phyloP scores from a whole-genome alignment of 2,113 vertebrate species.

The Euleptes europaea region DNA sequence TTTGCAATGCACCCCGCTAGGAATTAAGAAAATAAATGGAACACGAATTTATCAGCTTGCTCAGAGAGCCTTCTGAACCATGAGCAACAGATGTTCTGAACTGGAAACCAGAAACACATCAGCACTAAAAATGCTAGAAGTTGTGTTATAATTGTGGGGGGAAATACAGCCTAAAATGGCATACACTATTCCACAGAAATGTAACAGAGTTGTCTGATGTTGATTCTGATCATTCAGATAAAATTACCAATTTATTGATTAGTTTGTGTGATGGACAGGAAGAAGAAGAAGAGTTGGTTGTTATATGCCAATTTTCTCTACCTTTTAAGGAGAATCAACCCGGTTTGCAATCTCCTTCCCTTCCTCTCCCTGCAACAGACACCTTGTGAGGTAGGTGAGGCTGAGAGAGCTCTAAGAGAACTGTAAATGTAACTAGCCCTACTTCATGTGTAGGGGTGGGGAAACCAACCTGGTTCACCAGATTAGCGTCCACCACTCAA shows the following conservation, averaged over 20 bases:
- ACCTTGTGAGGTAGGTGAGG: no score
- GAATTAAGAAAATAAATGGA: not conserved
- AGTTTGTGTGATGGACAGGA: no score
- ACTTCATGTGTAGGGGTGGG: no score
- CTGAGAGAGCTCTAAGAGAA: no score
- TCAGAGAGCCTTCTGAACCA: not conserved
- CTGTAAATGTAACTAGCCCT: no score
- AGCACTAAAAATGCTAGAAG: accelerated
- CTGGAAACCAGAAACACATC: not conserved
- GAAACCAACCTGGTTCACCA: no score
- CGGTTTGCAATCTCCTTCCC: no score
- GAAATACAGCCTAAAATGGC: not conserved
- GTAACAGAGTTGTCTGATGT: not conserved
- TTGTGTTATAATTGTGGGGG: not conserved
- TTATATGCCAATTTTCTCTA: no score
- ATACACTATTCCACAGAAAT: not conserved
- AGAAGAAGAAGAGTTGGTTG: no score
- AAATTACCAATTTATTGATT: not conserved
- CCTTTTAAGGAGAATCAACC: no score
- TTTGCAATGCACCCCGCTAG: not conserved
- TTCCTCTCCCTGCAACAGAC: no score
- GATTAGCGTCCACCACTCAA: no score
- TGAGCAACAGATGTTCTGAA: conserved; percentile 1
- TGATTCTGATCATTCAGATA: not conserved
- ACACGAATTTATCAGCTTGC: not conserved